Evolutionary conservation across 1,140 invertebrate species (phyloP).

Genomic region (Pemphigus obesinymphae): DNA sequence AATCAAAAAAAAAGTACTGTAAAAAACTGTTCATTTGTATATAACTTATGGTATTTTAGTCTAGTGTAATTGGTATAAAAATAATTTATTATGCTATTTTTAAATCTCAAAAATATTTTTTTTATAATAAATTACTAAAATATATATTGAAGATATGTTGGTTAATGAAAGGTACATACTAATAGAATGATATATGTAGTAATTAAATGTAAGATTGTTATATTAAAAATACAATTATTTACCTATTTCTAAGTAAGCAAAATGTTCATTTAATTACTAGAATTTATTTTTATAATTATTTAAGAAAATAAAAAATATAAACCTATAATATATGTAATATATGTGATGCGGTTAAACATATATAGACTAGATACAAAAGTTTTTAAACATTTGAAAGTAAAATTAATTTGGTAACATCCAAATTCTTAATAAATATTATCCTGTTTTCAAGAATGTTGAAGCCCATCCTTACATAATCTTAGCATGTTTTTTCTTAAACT

Average conservation of each 20-base stretch:
- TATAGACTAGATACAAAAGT: conserved; percentile 11
- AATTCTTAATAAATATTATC: no score
- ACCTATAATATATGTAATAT: neutral
- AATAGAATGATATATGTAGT: neutral
- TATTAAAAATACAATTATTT: neutral
- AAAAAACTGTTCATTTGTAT: no score
- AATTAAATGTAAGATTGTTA: neutral
- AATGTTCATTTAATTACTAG: neutral
- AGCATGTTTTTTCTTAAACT: neutral
- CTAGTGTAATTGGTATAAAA: no score
- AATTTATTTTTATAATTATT: neutral
- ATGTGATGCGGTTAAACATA: neutral
- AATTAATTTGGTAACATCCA: conserved; percentile 18
- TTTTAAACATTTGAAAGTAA: neutral
- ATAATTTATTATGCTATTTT: no score
- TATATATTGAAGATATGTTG: neutral
- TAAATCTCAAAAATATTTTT: neutral
- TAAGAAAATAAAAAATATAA: neutral
- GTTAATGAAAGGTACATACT: neutral
- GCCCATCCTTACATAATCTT: conserved; percentile 36
- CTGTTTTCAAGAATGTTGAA: neutral
- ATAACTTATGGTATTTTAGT: no score
- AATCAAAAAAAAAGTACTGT: no score
- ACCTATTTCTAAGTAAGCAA: neutral
- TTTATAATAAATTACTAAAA: neutral